Percentiles rank a stretch among this genome's conserved stretches.
Evolutionary conservation across 1,140 invertebrate species (phyloP).

Genomic region (Zaprionus davidi): DNA sequence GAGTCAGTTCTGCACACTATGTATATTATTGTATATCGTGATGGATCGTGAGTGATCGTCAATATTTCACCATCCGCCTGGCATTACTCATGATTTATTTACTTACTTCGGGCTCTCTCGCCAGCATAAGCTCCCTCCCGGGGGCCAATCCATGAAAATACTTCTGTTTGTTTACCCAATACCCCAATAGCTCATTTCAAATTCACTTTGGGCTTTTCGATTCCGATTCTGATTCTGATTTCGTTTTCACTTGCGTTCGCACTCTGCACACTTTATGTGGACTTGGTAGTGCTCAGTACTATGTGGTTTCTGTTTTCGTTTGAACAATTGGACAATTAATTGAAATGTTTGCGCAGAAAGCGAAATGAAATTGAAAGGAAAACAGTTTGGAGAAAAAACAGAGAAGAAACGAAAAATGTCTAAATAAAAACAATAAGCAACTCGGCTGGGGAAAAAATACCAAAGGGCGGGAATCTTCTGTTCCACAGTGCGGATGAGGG

Average conservation of each 20-base stretch:
- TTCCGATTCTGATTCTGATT: conserved; percentile 15
- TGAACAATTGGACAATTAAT: conserved; percentile 76
- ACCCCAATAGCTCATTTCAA: conserved; percentile 6
- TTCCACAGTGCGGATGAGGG: too few relatives aligned
- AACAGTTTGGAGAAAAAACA: conserved; percentile 30
- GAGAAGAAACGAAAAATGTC: neutral
- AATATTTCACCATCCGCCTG: conserved; percentile 15
- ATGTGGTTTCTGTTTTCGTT: conserved; percentile 53
- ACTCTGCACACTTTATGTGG: conserved; percentile 6
- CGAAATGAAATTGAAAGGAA: conserved; percentile 39
- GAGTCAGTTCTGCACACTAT: conserved; percentile 12
- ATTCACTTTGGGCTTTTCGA: conserved; percentile 1
- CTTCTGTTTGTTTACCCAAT: conserved; percentile 40
- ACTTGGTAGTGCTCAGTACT: neutral
- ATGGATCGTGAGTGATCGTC: conserved; percentile 15
- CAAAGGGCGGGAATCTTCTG: neutral
- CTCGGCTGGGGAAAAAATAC: neutral
- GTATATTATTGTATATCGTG: neutral
- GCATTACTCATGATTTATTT: conserved; percentile 44
- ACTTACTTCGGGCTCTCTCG: conserved; percentile 16
- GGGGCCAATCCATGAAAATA: conserved; percentile 39
- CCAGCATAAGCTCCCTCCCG: conserved; percentile 2
- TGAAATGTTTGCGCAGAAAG: conserved; percentile 69
- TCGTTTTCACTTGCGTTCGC: conserved; percentile 27
- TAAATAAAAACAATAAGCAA: conserved; percentile 16